Evolutionary conservation across 2,888 invertebrate species (phyloP), one percentile per base, ranked within the genome.

Genomic region (Hirtodrosophila cameraria): DNA sequence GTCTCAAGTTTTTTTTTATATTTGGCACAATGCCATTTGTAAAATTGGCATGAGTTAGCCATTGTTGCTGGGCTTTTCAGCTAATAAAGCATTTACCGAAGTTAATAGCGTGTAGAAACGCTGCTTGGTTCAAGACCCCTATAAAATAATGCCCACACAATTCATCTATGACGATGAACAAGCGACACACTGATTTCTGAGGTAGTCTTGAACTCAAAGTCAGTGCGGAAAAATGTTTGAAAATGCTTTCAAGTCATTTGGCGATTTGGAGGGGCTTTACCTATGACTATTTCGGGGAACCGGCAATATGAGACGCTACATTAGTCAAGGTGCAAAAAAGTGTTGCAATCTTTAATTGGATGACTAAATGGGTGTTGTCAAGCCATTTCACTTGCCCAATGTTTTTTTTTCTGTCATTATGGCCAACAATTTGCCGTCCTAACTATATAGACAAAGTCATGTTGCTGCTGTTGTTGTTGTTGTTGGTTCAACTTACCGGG

Each of bases 401-500:
- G 43, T 39, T 75, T n/a, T n/a, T n/a, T n/a, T n/a, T n/a, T n/a
- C n/a, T 63, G 48, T 35, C 38, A 53, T 41, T 20, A 43, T 50
- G 41, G 39, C 36, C 5, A 57, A 45, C 31, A 7, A 31, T 25
- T 48, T 35, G 11, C 35, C 27, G 31, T 38, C 27, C 46, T 27
- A 12, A 25, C 33, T 36, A 46, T 42, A 57, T 41, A 59, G 45
- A 28, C 27, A 45, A 16, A 41, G 9, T n/a, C n/a, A n/a, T 7
- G n/a, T 15, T 36, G 6, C 2, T 30, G 28, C 33, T 6, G 23
- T 16, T 28, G 30, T n/a, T 39, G 39, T 27, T 50, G 31, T 42
- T 25, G 38, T 8, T 33, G 33, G 13, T 45, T n/a, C 20, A 38
- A 90, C 92, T 89, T 89, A 95, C 97, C 97, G 92, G 96, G 95